Conservation (phyloP, 2,113 vertebrate species). For the Cricetomys ansorgei region DNA sequence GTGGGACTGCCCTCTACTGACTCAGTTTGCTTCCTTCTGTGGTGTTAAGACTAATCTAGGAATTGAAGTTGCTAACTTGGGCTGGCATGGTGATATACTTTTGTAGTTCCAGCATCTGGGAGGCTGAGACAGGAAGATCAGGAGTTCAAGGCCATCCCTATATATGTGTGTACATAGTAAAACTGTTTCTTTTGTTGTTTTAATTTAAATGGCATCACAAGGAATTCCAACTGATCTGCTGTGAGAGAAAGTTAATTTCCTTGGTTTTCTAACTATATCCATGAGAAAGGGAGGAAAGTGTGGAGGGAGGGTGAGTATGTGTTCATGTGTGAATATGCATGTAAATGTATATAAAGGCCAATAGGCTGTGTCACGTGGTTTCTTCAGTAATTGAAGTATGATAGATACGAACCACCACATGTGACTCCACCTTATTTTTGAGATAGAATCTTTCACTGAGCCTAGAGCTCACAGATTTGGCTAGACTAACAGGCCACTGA, state of each 20-base stretch:
- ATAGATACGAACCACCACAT: background rate
- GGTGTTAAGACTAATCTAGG: background rate
- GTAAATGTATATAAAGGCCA: too few species aligned
- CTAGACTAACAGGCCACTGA: background rate
- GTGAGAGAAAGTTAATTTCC: background rate
- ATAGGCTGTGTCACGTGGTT: background rate
- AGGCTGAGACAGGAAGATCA: background rate
- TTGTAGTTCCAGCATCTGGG: background rate
- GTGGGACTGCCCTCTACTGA: background rate
- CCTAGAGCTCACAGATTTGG: background rate
- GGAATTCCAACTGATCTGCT: background rate
- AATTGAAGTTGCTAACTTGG: background rate
- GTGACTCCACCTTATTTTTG: background rate
- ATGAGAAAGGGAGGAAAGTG: too few species aligned
- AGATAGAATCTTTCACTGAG: background rate
- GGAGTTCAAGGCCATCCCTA: background rate
- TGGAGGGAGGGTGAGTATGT: background rate
- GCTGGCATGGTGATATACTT: background rate
- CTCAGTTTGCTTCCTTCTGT: background rate
- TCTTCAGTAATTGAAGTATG: background rate
- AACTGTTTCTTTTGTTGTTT: background rate
- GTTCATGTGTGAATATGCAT: background rate
- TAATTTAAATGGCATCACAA: background rate
- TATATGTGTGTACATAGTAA: background rate
- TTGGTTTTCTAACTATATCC: slow-evolving; percentile 32